Base-by-base conservation (phyloP, 2,113 vertebrate species). In the Holacanthus passer region DNA sequence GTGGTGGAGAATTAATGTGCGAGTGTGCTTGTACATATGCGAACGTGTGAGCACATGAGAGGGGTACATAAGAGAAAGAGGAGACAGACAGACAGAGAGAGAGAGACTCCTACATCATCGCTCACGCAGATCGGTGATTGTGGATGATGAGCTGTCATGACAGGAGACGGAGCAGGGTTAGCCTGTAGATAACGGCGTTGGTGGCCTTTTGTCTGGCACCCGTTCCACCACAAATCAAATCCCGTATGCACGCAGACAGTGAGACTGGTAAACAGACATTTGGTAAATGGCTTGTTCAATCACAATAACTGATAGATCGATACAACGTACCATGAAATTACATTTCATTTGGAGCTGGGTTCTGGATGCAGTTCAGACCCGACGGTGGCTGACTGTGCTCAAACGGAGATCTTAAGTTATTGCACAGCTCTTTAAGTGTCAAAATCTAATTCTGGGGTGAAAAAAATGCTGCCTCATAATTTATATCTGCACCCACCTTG, bases 171-270 rank as follows among this genome's bases (percentile, higher is more conserved):
- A 75, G 88, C 47, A 59, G 77, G 81, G 58, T 62, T 84, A 73
- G 78, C 77, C 70, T 80, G 75, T 53, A 79, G 85, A 78, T 82
- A 81, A 81, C 79, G 11, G 45, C 55, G 19, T 45, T 35, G 86
- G 87, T 92, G 91, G 90, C 89, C 87, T 92, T 91, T 91, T 84
- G 72, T 84, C 77, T 89, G 74, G 45, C 77, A 75, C 45, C 70
- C 43, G 11, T 47, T 83, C 69, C 69, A 20, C 72, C 65, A 62
- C 76, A 80, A 81, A 86, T 88, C 85, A 89, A 71, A 85, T 83
- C 73, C 69, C 83, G 84, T 79, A 67, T 71, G 65, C 72, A 81
- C 60, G 67, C 86, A 87, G 82, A 84, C 82, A 84, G 69, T 53
- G 65, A 85, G 83, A 47, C 77, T 19, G 79, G 80, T 84, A 83